A percentile compares a stretch with the other conserved stretches of the same genome.
Conservation (phyloP, 2,113 vertebrate genomes). For the Cavia porcellus region DNA sequence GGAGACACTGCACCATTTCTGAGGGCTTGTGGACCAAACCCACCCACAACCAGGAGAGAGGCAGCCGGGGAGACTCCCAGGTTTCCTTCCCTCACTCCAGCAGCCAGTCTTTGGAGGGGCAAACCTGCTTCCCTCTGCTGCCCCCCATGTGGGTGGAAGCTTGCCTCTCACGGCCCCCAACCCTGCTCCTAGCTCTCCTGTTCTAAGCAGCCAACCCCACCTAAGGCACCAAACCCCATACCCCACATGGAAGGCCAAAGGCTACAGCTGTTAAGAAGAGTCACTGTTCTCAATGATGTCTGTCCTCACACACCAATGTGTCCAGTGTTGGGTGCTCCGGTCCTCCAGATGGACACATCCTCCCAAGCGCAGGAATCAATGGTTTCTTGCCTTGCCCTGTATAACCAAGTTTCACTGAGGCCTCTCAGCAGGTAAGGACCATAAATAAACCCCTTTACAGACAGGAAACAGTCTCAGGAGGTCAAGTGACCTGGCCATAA, state of each 20-base stretch:
- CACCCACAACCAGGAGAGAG: neutral
- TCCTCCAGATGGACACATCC: neutral
- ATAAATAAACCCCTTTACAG: neutral
- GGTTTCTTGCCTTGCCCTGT: neutral
- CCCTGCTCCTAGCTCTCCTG: neutral
- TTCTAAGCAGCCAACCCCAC: neutral
- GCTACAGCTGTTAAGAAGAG: neutral
- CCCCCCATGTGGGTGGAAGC: accelerated
- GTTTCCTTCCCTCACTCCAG: neutral
- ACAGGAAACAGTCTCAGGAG: neutral
- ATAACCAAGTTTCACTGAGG: neutral
- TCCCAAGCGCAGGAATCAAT: neutral
- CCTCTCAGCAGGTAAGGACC: neutral
- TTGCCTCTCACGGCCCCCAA: neutral
- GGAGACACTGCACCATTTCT: neutral
- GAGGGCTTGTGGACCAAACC: neutral
- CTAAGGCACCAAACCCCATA: neutral
- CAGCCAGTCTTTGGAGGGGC: neutral
- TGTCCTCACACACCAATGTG: accelerated
- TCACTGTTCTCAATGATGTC: too few species aligned
- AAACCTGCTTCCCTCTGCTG: neutral
- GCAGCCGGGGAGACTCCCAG: accelerated
- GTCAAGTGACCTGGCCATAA: neutral
- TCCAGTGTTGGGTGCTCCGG: accelerated
- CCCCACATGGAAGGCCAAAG: neutral